These are phyloP conservation scores for Sardina pilchardus DNA, from an alignment of 2,113 vertebrate species.

Conservation along the genomic window DNA sequence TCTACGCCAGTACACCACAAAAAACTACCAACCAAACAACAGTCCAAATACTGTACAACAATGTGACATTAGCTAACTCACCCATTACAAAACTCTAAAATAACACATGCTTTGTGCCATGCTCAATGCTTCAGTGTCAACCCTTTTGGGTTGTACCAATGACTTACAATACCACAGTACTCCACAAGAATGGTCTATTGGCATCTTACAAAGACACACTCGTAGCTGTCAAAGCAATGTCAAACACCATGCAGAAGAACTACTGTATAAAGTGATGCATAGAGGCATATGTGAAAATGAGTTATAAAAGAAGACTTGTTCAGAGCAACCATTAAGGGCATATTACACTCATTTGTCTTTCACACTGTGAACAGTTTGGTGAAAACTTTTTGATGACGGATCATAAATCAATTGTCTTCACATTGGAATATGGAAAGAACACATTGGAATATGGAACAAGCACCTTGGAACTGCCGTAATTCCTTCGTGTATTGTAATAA, in stretches of 20 bases:
- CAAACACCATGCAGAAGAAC: background rate
- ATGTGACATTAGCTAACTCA: background rate
- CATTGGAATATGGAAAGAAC: background rate
- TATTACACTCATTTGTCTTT: background rate
- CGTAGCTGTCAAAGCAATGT: background rate
- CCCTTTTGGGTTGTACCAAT: background rate
- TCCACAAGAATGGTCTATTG: background rate
- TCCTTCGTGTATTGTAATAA: background rate
- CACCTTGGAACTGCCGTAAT: too few relatives aligned
- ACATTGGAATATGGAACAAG: background rate
- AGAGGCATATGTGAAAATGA: background rate
- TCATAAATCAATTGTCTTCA: conserved; percentile 10
- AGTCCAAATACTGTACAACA: background rate
- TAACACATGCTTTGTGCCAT: background rate
- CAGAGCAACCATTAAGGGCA: background rate
- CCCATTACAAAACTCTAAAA: background rate
- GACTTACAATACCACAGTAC: background rate
- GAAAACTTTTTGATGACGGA: too few relatives aligned
- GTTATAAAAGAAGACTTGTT: background rate
- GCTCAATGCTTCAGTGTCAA: background rate
- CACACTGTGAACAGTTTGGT: background rate
- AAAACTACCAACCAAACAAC: background rate
- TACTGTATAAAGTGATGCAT: background rate
- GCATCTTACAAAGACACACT: background rate
- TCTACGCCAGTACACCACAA: background rate